Evolutionary conservation across 2,113 vertebrate genomes (phyloP), one percentile per base, ranked within the genome.

Genomic region (Chionodraco myersi): DNA sequence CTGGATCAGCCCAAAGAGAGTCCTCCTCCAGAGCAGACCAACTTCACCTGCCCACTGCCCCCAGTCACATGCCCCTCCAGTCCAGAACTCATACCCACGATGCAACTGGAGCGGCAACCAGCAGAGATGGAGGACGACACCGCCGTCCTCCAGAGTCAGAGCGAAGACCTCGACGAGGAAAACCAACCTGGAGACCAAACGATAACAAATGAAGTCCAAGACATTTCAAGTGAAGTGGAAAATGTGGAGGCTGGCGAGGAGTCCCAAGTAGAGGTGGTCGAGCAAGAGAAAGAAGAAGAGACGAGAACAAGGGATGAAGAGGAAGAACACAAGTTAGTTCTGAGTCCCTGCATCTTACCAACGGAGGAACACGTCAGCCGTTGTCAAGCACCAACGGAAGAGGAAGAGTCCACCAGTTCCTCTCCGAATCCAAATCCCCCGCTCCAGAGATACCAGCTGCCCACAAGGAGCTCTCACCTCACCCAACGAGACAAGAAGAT

Each of bases 401-500:
- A 64, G n/a, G 44, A 0, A 1, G 76, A 78, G 51, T 41, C 13
- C 41, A 21, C 36, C n/a, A 3, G 52, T 30, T 54, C 70, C 49
- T 23, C 30, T n/a, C 9, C 16, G 2, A 58, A 57, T 61, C 68
- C 56, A 51, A 72, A 59, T 0, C 30, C 41, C 14, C 41, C n/a
- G 23, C 64, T 21, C 14, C 70, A 65, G 5, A 82, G 26, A n/a
- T 4, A 56, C 0, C 82, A 80, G 0, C 63, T 78, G 0, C 87
- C 87, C 11, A 88, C 89, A 12, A 84, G 70, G 77, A 57, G 64
- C 2, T 77, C 87, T 1, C 81, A 88, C 8, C 75, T 92, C 49
- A 92, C 91, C 56, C 91, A 90, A 64, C 91, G 90, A 0, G 94
- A 96, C 80, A 88, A 93, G 71, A 91, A 93, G 68, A 94, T 96